phyloP scores from a whole-genome alignment of 2,113 vertebrate genomes.

The Salvelinus namaycush region DNA sequence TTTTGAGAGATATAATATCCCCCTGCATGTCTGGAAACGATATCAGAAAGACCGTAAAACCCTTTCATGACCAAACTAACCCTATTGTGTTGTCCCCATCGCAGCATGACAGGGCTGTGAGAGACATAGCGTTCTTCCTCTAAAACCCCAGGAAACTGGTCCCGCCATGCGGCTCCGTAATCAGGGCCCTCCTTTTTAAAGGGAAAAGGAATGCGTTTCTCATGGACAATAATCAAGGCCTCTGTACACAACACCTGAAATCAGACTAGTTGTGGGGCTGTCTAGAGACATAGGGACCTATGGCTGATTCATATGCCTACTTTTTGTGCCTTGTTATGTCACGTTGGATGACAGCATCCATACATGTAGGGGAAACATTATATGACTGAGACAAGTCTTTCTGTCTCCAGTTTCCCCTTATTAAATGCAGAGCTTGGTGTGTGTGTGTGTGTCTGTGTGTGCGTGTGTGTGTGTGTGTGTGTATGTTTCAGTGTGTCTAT shows the following conservation, averaged over 20 bases:
- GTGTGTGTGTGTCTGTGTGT: no score
- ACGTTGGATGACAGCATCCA: no score
- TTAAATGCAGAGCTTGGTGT: no score
- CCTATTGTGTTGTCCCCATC: slow-evolving; percentile 37
- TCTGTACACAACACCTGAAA: background rate
- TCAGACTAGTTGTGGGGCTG: no score
- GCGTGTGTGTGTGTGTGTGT: no score
- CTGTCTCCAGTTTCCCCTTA: no score
- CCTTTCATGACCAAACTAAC: slow-evolving; percentile 29
- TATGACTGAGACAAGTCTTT: no score
- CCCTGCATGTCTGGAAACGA: slow-evolving; percentile 26
- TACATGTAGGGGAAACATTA: no score
- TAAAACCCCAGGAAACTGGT: slow-evolving; percentile 27
- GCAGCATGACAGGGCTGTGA: slow-evolving; percentile 27
- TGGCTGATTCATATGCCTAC: no score
- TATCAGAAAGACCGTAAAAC: slow-evolving; percentile 33
- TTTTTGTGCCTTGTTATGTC: no score
- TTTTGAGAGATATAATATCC: slow-evolving; percentile 15
- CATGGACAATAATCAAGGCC: background rate
- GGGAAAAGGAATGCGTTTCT: slow-evolving; percentile 19
- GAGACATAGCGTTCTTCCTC: slow-evolving; percentile 34
- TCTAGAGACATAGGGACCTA: no score
- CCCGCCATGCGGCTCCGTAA: slow-evolving; percentile 49
- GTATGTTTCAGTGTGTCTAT: no score
- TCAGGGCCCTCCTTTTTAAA: slow-evolving; percentile 43